Conservation (phyloP, 1,140 invertebrate species). For the Metopolophium dirhodum region DNA sequence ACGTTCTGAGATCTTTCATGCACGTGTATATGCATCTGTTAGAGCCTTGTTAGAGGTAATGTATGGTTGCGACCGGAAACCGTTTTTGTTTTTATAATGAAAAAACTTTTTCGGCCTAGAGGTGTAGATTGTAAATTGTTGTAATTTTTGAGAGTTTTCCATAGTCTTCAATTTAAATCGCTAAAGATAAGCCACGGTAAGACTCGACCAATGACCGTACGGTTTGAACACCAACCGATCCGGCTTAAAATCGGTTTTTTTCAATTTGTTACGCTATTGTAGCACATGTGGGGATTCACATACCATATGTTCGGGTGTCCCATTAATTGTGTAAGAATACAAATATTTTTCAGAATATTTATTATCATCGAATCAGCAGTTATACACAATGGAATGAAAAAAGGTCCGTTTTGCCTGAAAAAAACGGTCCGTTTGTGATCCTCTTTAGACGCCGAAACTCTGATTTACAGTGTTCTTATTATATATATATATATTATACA, state of each 20-base stretch:
- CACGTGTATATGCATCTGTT: background rate
- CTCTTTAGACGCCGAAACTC: background rate
- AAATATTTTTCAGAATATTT: background rate
- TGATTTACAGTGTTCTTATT: background rate
- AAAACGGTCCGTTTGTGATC: background rate
- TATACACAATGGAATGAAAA: background rate
- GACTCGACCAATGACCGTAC: background rate
- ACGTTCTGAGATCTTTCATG: background rate
- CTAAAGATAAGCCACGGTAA: background rate
- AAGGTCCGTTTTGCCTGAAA: background rate
- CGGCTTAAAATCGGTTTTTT: background rate
- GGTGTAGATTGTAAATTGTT: background rate
- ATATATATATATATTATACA: background rate
- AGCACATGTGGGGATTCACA: background rate
- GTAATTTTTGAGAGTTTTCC: background rate
- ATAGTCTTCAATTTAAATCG: background rate
- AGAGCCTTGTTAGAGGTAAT: no score
- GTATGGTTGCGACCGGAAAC: background rate
- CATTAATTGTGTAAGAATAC: background rate
- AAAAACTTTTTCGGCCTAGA: background rate
- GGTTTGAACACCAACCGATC: background rate
- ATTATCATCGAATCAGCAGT: background rate
- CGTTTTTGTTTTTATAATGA: background rate
- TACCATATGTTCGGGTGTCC: background rate
- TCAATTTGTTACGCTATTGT: background rate